Evolutionary conservation across 2,113 vertebrate genomes (phyloP), one percentile per base, ranked within the genome.

Genomic region (Polypterus senegalus): DNA sequence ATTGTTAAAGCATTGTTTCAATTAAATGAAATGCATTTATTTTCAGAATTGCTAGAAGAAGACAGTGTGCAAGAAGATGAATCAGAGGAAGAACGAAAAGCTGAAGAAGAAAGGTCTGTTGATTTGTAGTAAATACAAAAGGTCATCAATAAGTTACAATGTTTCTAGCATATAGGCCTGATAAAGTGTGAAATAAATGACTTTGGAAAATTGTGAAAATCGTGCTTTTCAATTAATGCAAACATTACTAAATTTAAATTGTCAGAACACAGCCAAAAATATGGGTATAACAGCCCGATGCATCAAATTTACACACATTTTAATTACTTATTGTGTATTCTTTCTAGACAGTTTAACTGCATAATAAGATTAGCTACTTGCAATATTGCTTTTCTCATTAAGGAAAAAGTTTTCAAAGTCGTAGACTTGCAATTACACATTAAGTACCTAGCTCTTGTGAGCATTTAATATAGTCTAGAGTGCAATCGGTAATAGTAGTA

Each of bases 71-170:
- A 76, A 61, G 84, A 81, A 44, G 79, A 84, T 61, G 76, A 79
- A 2, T 72, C 79, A 3, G 76, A 82, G 60, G 70, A 78, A 60
- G 86, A 89, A 66, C 78, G 76, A 66, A 77, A 77, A 54, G 73
- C 78, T 61, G 85, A 90, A 53, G 73, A 71, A 61, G 84, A 95
- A 81, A 89, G 89, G 93, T 94, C 61, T 67, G 75, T 63, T 11
- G 6, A 4, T 63, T 57, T 27, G 8, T 48, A 48, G 57, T 49
- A 8, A 63, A 44, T 49, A 8, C 3, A 46, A 11, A 9, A 57
- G 43, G 7, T 4, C 4, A n/a, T 3, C 4, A 52, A 52, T 7
- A 8, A n/a, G 52, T 6, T 6, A 43, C 6, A 1, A 6, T 48
- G 51, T 52, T 52, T 7, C 10, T 52, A 52, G 7, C 10, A 8